phyloP scores from a whole-genome alignment of 2,888 invertebrate genomes.

The Palloptera scutellata region DNA sequence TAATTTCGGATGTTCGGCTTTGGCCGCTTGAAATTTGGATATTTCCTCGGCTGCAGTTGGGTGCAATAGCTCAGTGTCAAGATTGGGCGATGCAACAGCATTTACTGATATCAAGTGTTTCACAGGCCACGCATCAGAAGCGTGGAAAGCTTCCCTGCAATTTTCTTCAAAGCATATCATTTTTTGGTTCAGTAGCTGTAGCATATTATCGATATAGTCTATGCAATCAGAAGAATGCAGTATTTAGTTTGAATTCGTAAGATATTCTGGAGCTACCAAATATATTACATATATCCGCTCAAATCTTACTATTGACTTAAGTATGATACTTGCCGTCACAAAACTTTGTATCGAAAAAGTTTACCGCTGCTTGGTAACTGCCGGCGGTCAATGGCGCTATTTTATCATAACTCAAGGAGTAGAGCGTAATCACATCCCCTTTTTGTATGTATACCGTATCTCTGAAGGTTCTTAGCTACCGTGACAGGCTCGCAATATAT shows the following conservation, averaged over 20 bases:
- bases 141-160: conserved; percentile 4
- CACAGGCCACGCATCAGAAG: too few species aligned
- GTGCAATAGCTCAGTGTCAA: too few species aligned
- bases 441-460: conserved; percentile 33
- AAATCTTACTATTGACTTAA: too few species aligned
- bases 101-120: too few species aligned
- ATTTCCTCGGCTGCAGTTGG: too few species aligned
- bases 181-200: conserved; percentile 33
- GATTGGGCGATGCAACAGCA: too few species aligned
- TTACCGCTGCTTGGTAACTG: conserved; percentile 32
- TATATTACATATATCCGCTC: too few species aligned
- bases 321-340: conserved; percentile 25
- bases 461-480: conserved; percentile 33
- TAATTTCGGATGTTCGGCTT: too few species aligned
- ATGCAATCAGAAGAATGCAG: background rate
- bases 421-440: conserved; percentile 35
- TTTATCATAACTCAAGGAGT: conserved; percentile 30
- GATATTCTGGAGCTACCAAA: too few species aligned
- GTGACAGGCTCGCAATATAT: conserved; percentile 32
- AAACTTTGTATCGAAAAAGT: conserved; percentile 39
- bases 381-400: conserved; percentile 34
- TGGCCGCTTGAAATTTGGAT: too few species aligned
- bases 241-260: too few species aligned
- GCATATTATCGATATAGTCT: conserved; percentile 31
- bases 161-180: conserved; percentile 38